A percentile compares a stretch with the other conserved stretches of the same genome.
These are phyloP conservation scores for Larimichthys crocea DNA, from an alignment of 2,113 vertebrate species.

Conservation along the genomic window DNA sequence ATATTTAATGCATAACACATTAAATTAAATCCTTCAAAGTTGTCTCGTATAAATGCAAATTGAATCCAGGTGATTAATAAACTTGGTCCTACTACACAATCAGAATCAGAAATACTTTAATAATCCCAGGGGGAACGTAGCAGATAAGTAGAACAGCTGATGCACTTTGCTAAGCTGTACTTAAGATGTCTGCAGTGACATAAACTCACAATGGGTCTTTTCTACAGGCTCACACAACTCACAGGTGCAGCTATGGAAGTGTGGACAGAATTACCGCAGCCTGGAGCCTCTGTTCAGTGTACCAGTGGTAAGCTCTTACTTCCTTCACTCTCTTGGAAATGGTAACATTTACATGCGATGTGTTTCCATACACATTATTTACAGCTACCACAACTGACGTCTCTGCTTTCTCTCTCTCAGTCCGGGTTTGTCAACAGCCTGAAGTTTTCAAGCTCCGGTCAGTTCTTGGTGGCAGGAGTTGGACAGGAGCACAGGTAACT, in stretches of 20 bases:
- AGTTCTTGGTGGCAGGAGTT: slow-evolving; percentile 93
- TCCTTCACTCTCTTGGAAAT: not conserved
- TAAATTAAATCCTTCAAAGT: not conserved
- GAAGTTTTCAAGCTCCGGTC: slow-evolving; percentile 91
- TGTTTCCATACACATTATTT: not conserved
- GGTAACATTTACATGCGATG: not conserved
- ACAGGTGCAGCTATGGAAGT: slow-evolving; percentile 90
- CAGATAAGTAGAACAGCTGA: not conserved
- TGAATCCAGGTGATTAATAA: not conserved
- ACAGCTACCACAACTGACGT: not conserved
- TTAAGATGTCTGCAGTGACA: not conserved
- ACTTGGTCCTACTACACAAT: not conserved
- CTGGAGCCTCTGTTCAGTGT: slow-evolving; percentile 88
- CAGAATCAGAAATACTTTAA: too few species aligned
- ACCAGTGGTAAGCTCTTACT: slow-evolving; percentile 87
- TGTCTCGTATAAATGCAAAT: slow-evolving; percentile 10
- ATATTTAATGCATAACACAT: not conserved
- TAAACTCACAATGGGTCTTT: not conserved
- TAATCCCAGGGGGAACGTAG: too few species aligned
- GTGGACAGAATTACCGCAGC: slow-evolving; percentile 87
- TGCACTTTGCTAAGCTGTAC: not conserved
- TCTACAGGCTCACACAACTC: slow-evolving; percentile 91
- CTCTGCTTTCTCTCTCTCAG: slow-evolving; percentile 69
- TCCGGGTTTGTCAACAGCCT: slow-evolving; percentile 93
- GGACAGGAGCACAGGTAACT: slow-evolving; percentile 97